Evolutionary conservation across 1,140 invertebrate genomes (phyloP).

Genomic region (Drosophila lacertosa): DNA sequence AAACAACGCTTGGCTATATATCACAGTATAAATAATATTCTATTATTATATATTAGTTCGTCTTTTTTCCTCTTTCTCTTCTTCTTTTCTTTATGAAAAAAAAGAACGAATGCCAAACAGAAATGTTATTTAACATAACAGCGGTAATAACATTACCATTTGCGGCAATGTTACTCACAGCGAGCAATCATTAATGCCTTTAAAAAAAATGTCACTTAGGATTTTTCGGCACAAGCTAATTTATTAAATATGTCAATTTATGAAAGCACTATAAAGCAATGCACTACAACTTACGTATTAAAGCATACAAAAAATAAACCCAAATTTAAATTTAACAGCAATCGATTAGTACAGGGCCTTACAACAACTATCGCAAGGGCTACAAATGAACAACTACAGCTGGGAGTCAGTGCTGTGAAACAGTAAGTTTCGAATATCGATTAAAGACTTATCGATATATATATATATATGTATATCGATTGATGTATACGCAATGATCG

Average conservation of each 20-base stretch:
- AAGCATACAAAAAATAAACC: not conserved
- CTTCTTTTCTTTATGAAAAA: constrained; percentile 59
- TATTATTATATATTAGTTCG: constrained; percentile 80
- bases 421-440: constrained; percentile 3
- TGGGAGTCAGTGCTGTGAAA: not conserved
- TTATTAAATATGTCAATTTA: not conserved
- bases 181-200: constrained; percentile 2
- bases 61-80: constrained; percentile 62
- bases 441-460: not conserved
- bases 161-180: constrained; percentile 30
- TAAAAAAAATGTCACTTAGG: not conserved
- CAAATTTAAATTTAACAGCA: constrained; percentile 23
- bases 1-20: constrained; percentile 73
- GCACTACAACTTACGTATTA: not conserved
- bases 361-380: constrained; percentile 12
- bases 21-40: constrained; percentile 74
- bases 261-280: not conserved
- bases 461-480: not conserved
- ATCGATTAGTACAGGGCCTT: not conserved
- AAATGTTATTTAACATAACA: constrained; percentile 53
- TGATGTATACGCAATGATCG: too few species aligned
- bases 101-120: constrained; percentile 52
- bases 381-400: not conserved
- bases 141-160: constrained; percentile 39
- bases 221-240: not conserved